phyloP scores from a whole-genome alignment of 1,140 invertebrate species.

The Danaus melanippus region DNA sequence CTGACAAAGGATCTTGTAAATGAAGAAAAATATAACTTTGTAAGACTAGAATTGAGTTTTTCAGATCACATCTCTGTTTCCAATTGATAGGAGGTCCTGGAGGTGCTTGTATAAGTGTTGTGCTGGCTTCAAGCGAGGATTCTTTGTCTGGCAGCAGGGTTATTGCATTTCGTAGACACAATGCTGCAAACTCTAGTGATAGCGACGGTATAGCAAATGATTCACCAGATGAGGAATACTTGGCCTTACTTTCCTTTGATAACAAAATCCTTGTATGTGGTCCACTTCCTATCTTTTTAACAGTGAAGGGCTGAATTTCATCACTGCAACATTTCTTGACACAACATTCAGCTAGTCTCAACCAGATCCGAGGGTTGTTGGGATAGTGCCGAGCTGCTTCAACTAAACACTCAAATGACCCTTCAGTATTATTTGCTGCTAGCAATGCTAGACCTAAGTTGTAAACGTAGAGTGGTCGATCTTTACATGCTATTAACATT shows the following conservation, averaged over 20 bases:
- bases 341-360: conserved; percentile 94
- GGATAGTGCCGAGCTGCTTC: conserved; percentile 89
- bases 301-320: conserved; percentile 50
- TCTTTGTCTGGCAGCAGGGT: conserved; percentile 71
- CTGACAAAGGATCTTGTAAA: conserved; percentile 87
- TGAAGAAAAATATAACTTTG: conserved; percentile 89
- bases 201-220: conserved; percentile 87
- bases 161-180: conserved; percentile 90
- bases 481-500: conserved; percentile 66
- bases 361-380: conserved; percentile 91
- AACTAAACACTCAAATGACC: conserved; percentile 94
- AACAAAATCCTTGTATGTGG: conserved; percentile 59
- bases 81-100: conserved; percentile 63
- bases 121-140: conserved; percentile 35
- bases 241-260: conserved; percentile 59
- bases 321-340: conserved; percentile 63
- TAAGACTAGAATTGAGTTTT: conserved; percentile 81
- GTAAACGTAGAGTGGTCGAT: conserved; percentile 88
- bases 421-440: conserved; percentile 82
- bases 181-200: conserved; percentile 90
- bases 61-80: conserved; percentile 62
- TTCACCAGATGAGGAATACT: conserved; percentile 73
- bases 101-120: conserved; percentile 53
- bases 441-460: conserved; percentile 92
- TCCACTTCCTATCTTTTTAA: conserved; percentile 60